Base-by-base conservation (phyloP, 2,888 invertebrate genomes). In the Leptopterna dolabrata region DNA sequence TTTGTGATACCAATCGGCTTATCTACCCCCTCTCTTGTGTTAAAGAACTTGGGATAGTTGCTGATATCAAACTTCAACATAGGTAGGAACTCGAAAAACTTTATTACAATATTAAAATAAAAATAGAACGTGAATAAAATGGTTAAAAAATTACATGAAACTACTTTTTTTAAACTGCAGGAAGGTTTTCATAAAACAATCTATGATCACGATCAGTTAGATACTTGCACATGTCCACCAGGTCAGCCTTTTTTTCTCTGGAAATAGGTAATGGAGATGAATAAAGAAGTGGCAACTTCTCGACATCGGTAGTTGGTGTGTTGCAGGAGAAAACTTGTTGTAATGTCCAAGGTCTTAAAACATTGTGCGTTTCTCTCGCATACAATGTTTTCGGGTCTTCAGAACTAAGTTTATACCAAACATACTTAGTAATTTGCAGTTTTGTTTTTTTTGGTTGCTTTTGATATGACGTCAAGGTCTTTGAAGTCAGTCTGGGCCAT, bases 401-500 rank as follows among this genome's bases (percentile, higher is more conserved):
- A 41, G 78, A 19, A 70, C 88, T 87, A 16, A 90, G 24, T 87
- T 90, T 88, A 36, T 88, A 88, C 89, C 89, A 89, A 19, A 89
- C 76, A 13, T 84, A 51, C 81, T 89, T 55, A 27, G 89, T 89
- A 76, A 89, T 89, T 81, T 89, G 89, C 70, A 88, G 88, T 36
- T 88, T 87, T 16, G 76, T 83, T 47, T 89, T 78, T n/a, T 36
- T 80, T 88, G 24, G 36, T 19, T 88, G 73, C 6, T 41, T 51
- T 71, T 11, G 45, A 55, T 76, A 88, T 88, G 19, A 87, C 71
- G 55, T 88, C 88, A 19, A 76, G 87, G 87, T 90, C 87, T 84
- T 30, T 71, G 71, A 71, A 71, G 27, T 29, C 30, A 71, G 27
- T 30, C 30, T 14, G 71, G n/a, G 71, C 30, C 71, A 71, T 71